A percentile compares a stretch with the other conserved stretches of the same genome.
These are phyloP conservation scores for Nautilus pompilius DNA, from an alignment of 1,140 invertebrate genomes.

Conservation along the genomic window DNA sequence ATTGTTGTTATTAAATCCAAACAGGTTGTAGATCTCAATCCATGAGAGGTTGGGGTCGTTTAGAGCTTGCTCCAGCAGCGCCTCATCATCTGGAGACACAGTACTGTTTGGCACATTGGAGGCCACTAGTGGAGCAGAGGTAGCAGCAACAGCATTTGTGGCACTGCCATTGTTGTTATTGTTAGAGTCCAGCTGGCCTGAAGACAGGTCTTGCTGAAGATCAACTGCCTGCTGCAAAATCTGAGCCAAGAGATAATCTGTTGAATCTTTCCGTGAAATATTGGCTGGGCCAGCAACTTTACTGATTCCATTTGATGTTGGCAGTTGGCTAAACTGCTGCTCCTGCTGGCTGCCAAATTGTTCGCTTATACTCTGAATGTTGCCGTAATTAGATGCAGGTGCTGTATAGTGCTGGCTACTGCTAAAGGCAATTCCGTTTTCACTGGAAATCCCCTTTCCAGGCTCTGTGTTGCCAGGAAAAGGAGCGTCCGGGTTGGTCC, in stretches of 20 bases:
- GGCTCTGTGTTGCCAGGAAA: slow-evolving; percentile 24
- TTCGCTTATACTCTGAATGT: not conserved
- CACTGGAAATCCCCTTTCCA: not conserved
- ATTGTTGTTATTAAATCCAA: slow-evolving; percentile 28
- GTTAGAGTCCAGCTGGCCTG: slow-evolving; percentile 2
- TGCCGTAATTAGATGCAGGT: slow-evolving; percentile 12
- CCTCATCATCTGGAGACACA: not conserved
- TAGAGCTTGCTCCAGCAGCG: slow-evolving; percentile 31
- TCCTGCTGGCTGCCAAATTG: not conserved
- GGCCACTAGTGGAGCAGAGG: slow-evolving; percentile 4
- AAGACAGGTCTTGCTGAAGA: slow-evolving; percentile 36
- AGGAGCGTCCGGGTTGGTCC: slow-evolving; percentile 17
- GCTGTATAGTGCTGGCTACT: slow-evolving; percentile 4
- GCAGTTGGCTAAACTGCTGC: slow-evolving; percentile 12
- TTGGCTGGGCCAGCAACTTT: slow-evolving; percentile 6
- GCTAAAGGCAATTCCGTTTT: not conserved
- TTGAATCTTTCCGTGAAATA: slow-evolving; percentile 3
- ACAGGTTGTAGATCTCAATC: slow-evolving; percentile 30
- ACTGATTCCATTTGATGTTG: slow-evolving; percentile 16
- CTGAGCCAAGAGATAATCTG: slow-evolving; percentile 39
- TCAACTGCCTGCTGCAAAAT: slow-evolving; percentile 48
- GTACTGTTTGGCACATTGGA: not conserved
- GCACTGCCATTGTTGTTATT: not conserved
- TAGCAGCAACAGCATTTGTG: not conserved
- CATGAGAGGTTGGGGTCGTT: slow-evolving; percentile 22